Evolutionary conservation across 2,888 invertebrate genomes (phyloP).

Genomic region (Choreutis nemorana): DNA sequence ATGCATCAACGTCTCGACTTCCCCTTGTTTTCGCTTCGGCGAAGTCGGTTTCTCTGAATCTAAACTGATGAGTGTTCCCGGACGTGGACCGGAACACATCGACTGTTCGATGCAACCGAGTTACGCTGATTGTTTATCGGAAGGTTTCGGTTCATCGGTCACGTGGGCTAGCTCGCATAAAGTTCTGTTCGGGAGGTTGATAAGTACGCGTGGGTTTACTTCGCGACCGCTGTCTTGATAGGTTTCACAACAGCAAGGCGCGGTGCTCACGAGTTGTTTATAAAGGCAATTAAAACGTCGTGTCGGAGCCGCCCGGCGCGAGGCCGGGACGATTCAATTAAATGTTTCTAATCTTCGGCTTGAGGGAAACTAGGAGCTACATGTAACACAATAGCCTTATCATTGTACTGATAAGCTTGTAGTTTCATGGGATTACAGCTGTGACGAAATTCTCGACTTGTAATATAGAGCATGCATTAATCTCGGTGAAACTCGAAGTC

Average conservation of each 20-base stretch:
- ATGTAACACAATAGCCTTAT: conserved; percentile 26
- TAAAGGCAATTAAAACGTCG: conserved; percentile 37
- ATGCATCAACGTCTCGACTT: conserved; percentile 28
- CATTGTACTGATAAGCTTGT: conserved; percentile 8
- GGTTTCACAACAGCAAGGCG: conserved; percentile 27
- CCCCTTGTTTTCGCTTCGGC: conserved; percentile 35
- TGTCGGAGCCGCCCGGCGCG: conserved; percentile 28
- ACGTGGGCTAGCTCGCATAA: conserved; percentile 10
- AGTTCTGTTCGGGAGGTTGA: conserved; percentile 4
- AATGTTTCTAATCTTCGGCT: conserved; percentile 23
- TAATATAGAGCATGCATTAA: conserved; percentile 1
- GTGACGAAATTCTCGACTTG: not conserved
- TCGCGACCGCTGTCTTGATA: conserved; percentile 28
- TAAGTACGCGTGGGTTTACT: conserved; percentile 22
- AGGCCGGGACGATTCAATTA: conserved; percentile 41
- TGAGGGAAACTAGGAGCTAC: conserved; percentile 20
- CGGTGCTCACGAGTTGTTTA: conserved; percentile 29
- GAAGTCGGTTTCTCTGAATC: conserved; percentile 33
- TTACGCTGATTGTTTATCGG: conserved; percentile 1
- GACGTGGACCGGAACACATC: conserved; percentile 1
- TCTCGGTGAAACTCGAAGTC: not conserved
- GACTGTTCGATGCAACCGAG: not conserved
- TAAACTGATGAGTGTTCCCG: conserved; percentile 19
- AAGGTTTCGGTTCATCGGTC: conserved; percentile 13
- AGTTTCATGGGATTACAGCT: not conserved